phyloP scores from a whole-genome alignment of 2,797 vertebrate species.

The Peromyscus attwateri region DNA sequence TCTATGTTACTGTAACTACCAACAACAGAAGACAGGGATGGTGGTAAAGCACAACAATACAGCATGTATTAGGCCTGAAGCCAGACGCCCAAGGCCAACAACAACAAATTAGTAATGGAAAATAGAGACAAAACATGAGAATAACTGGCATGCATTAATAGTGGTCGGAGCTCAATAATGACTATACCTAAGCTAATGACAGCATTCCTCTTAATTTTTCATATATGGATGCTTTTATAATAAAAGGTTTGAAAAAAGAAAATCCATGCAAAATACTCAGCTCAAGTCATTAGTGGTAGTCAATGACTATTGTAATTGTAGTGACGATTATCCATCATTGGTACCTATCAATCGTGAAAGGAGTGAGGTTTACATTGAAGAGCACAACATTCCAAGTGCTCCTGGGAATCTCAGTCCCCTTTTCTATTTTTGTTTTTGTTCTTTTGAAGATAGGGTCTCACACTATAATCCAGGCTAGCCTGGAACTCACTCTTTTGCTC shows the following conservation, averaged over 20 bases:
- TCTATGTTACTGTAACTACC: not conserved
- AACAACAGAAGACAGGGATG: not conserved
- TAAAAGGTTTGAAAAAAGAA: not conserved
- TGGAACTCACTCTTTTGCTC: not conserved
- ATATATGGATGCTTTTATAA: not conserved
- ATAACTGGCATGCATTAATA: not conserved
- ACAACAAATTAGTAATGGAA: not conserved
- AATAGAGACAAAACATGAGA: not conserved
- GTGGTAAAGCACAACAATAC: not conserved
- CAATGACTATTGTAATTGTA: not conserved
- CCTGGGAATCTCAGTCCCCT: not conserved
- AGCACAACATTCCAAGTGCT: not conserved
- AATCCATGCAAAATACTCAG: not conserved
- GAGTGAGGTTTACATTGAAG: constrained; percentile 5
- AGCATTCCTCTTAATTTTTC: not conserved
- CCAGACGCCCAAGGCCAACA: not conserved
- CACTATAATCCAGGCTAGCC: not conserved
- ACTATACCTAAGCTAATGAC: not conserved
- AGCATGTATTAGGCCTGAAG: not conserved
- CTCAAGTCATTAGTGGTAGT: not conserved
- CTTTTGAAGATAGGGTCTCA: not conserved
- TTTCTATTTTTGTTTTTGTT: not conserved
- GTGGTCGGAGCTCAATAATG: not conserved
- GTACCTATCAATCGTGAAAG: not conserved
- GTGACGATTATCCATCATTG: not conserved